Evolutionary conservation across 2,113 vertebrate species (phyloP), one percentile per base, ranked within the genome.

Genomic region (Corythoichthys intestinalis): DNA sequence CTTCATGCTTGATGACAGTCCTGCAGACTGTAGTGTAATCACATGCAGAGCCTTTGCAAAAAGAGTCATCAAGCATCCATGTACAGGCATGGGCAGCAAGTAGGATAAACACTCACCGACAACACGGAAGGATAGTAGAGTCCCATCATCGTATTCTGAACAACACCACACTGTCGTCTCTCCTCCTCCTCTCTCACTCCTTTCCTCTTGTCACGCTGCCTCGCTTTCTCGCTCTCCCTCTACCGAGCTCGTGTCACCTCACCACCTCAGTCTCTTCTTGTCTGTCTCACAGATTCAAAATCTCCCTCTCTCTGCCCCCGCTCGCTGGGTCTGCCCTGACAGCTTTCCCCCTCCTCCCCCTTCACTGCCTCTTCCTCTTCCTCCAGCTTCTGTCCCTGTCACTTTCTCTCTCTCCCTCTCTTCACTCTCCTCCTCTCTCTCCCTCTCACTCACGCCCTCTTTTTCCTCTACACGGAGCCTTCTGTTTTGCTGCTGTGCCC

Each of bases 61-160:
- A 64, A 54, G 49, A 67, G 49, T 54, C 74, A 44, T 69, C 62
- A 8, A 74, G 28, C 13, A 52, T 3, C 60, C 56, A 54, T 61
- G 53, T 61, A 44, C 66, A 57, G 68, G 62, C 73, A 84, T 56
- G 61, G 46, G 59, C 71, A 82, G 67, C 73, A 63, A 73, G 9
- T 1, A 8, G 65, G 82, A 73, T 66, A 65, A 87, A 84, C 76
- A 89, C 91, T 91, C 87, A 92, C 90, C 91, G 88, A 88, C 81
- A 86, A 78, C 87, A 92, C 82, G 79, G 88, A 86, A 85, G 89
- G 88, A 83, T 91, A 92, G 87, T 91, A 92, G 84, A 92, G 87
- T 88, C 91, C 91, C 90, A 92, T 92, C 91, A 92, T 92, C 73
- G 84, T 92, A 89, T 80, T 89, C 71, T 80, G 86, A 81, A 80